Evolutionary conservation across 2,113 vertebrate genomes (phyloP).

Genomic region (Vimba vimba): DNA sequence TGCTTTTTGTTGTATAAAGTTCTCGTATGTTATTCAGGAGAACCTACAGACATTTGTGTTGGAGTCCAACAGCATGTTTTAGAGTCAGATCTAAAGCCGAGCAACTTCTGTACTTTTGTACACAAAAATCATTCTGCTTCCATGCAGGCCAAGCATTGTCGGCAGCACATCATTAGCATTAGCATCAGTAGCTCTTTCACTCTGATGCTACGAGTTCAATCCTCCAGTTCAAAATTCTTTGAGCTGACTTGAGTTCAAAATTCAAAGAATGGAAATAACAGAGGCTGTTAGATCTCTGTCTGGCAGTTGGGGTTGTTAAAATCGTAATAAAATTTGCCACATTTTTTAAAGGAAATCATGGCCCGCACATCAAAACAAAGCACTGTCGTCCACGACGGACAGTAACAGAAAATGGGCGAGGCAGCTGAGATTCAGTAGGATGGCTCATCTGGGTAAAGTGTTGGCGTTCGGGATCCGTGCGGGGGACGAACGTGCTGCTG

Average conservation of each 20-base stretch:
- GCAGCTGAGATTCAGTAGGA: background rate
- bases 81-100: background rate
- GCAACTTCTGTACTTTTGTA: background rate
- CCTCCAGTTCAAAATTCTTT: too few species aligned
- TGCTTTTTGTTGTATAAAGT: slow-evolving; percentile 38
- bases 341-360: background rate
- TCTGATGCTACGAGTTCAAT: slow-evolving; percentile 1
- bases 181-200: slow-evolving; percentile 16
- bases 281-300: background rate
- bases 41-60: slow-evolving; percentile 20
- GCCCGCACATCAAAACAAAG: background rate
- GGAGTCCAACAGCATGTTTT: background rate
- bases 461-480: slow-evolving; percentile 73
- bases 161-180: background rate
- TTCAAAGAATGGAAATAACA: background rate
- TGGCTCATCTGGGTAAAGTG: slow-evolving; percentile 82
- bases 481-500: slow-evolving; percentile 74
- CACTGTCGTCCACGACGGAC: background rate
- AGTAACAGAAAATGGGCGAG: background rate
- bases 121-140: background rate
- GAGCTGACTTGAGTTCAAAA: too few species aligned
- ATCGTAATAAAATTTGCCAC: background rate
- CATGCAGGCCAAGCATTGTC: background rate
- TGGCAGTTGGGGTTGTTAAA: background rate
- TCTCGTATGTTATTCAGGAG: slow-evolving; percentile 1